Percentiles rank a stretch among this genome's conserved stretches.
These are phyloP conservation scores for Platycercus adscitus DNA, from an alignment of 2,113 vertebrate species.

Conservation along the genomic window DNA sequence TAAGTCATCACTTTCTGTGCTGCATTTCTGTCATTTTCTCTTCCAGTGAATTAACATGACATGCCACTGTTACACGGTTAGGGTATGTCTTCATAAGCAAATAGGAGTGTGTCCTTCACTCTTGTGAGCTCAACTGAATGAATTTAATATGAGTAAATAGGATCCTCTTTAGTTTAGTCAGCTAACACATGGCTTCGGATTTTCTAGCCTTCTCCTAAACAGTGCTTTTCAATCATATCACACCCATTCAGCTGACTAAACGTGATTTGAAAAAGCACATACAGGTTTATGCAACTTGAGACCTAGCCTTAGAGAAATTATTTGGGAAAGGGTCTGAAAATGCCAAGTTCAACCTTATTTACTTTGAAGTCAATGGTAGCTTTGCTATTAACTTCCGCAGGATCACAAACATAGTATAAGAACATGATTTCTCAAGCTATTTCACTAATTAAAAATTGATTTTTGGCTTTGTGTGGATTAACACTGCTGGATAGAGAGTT, in stretches of 20 bases:
- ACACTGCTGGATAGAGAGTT: background rate
- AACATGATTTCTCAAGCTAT: constrained; percentile 23
- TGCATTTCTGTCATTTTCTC: background rate
- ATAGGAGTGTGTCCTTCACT: background rate
- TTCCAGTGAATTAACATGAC: background rate
- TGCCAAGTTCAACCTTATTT: background rate
- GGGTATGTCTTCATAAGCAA: background rate
- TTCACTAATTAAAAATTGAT: constrained; percentile 72
- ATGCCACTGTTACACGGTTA: background rate
- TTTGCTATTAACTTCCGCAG: constrained; percentile 1
- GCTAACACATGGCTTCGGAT: background rate
- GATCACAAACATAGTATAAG: background rate
- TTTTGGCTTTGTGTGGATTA: constrained; percentile 41
- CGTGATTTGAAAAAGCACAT: background rate
- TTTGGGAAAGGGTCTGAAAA: background rate
- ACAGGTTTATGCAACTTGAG: background rate
- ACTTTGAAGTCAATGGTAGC: background rate
- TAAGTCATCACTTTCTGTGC: background rate
- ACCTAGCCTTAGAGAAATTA: background rate
- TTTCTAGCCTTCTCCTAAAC: background rate
- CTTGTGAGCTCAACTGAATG: background rate
- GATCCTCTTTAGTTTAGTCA: background rate
- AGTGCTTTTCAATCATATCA: background rate
- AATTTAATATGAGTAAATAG: background rate
- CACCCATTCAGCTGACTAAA: background rate